A percentile compares a stretch with the other conserved stretches of the same genome.
Evolutionary conservation across 1,140 invertebrate genomes (phyloP).

Genomic region (Bacillus rossius): DNA sequence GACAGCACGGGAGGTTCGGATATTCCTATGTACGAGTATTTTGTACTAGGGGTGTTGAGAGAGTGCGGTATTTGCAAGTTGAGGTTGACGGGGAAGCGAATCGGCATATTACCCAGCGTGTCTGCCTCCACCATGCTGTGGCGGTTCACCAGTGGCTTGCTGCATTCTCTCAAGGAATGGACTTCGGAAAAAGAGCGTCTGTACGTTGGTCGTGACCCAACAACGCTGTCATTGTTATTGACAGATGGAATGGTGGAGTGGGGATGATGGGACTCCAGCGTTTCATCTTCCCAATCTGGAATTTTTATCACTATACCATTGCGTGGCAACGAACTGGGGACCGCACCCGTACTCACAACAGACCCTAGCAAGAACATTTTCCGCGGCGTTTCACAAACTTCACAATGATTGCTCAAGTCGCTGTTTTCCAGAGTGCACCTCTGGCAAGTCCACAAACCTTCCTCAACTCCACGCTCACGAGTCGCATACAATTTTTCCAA

Average conservation of each 20-base stretch:
- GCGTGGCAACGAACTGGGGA: constrained; percentile 30
- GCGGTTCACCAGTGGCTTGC: constrained; percentile 37
- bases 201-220: constrained; percentile 29
- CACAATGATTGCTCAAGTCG: constrained; percentile 47
- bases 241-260: constrained; percentile 42
- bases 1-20: constrained; percentile 46
- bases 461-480: constrained; percentile 17
- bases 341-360: constrained; percentile 17
- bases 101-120: constrained; percentile 31
- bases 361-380: constrained; percentile 29
- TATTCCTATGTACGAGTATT: constrained; percentile 55
- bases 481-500: constrained; percentile 33
- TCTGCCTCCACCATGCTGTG: constrained; percentile 56
- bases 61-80: constrained; percentile 25
- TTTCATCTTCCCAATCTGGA: constrained; percentile 43
- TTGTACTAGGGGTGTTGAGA: constrained; percentile 25
- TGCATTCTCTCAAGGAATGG: constrained; percentile 36
- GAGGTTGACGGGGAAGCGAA: constrained; percentile 22
- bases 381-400: constrained; percentile 56
- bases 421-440: constrained; percentile 53
- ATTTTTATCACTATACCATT: constrained; percentile 48
- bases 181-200: constrained; percentile 46
- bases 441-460: constrained; percentile 48
- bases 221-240: not conserved
- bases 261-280: constrained; percentile 43